phyloP scores from a whole-genome alignment of 1,140 invertebrate genomes.

The Cephus cinctus region DNA sequence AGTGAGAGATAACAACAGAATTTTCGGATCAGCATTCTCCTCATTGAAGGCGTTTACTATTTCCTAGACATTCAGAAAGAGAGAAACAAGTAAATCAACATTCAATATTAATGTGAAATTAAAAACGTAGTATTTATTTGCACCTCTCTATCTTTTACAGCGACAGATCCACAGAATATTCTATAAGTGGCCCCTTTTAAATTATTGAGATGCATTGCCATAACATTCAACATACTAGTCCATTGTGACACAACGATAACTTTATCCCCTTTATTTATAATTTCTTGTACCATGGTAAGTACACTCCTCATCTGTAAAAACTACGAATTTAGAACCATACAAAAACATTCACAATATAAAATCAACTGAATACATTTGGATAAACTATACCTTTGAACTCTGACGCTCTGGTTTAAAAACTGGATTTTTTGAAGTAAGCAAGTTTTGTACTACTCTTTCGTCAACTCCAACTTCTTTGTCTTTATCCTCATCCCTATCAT shows the following conservation, averaged over 20 bases:
- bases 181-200: constrained; percentile 55
- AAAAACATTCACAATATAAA: neutral
- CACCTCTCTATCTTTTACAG: constrained; percentile 57
- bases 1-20: no score
- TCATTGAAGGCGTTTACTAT: constrained; percentile 76
- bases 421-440: constrained; percentile 67
- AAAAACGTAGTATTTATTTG: neutral
- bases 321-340: constrained; percentile 9
- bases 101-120: neutral
- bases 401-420: constrained; percentile 61
- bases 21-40: constrained; percentile 48
- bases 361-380: neutral
- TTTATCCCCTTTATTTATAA: constrained; percentile 65
- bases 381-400: constrained; percentile 62
- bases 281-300: constrained; percentile 60
- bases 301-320: constrained; percentile 59
- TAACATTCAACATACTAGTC: constrained; percentile 72
- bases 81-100: constrained; percentile 4
- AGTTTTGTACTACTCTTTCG: constrained; percentile 39
- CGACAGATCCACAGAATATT: constrained; percentile 68
- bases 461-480: constrained; percentile 39
- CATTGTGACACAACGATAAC: constrained; percentile 87
- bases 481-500: constrained; percentile 48
- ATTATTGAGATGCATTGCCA: constrained; percentile 61
- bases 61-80: constrained; percentile 34